A percentile compares a stretch with the other conserved stretches of the same genome.
phyloP scores from a whole-genome alignment of 2,797 vertebrate genomes.

The Acanthurus tractus region DNA sequence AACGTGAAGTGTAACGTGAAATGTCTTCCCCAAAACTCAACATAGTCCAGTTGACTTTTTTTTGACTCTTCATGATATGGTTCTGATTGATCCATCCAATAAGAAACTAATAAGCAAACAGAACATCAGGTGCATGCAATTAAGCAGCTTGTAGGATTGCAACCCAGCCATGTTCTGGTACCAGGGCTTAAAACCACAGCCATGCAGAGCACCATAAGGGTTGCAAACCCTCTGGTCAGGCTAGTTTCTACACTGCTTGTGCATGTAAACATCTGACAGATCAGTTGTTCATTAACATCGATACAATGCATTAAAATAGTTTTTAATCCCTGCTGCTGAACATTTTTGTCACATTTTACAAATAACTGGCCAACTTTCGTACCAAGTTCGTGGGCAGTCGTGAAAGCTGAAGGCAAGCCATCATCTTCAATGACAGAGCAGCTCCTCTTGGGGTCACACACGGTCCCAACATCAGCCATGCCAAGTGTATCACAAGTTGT shows the following conservation, averaged over 20 bases:
- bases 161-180: constrained; percentile 17
- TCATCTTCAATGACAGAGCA: constrained; percentile 98
- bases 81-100: constrained; percentile 31
- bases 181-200: background rate
- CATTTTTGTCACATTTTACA: background rate
- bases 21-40: too few relatives aligned
- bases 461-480: constrained; percentile 98
- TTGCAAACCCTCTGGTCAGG: constrained; percentile 1
- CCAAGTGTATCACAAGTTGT: constrained; percentile 96
- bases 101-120: constrained; percentile 21
- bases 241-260: constrained; percentile 27
- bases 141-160: constrained; percentile 6
- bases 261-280: constrained; percentile 13
- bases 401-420: constrained; percentile 95
- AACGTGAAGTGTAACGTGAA: too few relatives aligned
- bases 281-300: constrained; percentile 10
- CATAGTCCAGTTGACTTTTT: too few relatives aligned
- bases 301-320: background rate
- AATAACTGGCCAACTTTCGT: constrained; percentile 30
- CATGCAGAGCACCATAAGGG: constrained; percentile 21
- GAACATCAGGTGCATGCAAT: constrained; percentile 36
- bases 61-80: too few relatives aligned
- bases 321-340: background rate
- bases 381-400: constrained; percentile 96
- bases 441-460: constrained; percentile 97